phyloP scores from a whole-genome alignment of 2,797 vertebrate genomes.

The Spheniscus humboldti region DNA sequence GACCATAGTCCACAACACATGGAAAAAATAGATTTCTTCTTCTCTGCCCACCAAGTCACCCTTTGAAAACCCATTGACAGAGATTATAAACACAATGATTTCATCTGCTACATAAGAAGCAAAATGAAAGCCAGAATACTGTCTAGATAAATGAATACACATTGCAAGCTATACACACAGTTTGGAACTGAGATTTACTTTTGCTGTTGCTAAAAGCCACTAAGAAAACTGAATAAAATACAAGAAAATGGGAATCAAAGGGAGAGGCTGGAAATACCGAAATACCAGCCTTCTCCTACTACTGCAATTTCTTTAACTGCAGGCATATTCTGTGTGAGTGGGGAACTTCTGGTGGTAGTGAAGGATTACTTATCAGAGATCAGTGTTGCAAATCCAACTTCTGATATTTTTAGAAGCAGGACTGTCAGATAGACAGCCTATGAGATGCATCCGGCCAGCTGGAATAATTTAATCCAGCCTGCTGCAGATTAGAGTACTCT shows the following conservation, averaged over 20 bases:
- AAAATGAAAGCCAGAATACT: not conserved
- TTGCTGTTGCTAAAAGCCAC: not conserved
- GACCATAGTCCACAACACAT: not conserved
- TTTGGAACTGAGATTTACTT: not conserved
- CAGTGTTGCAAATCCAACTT: constrained; percentile 21
- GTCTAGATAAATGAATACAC: not conserved
- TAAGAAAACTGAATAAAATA: not conserved
- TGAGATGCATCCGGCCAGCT: not conserved
- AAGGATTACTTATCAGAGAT: constrained; percentile 23
- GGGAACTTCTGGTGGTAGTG: not conserved
- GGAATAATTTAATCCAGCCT: constrained; percentile 13
- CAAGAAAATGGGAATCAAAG: not conserved
- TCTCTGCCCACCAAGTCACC: not conserved
- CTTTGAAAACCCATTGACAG: not conserved
- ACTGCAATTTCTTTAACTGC: not conserved
- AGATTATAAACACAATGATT: not conserved
- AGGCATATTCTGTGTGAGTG: not conserved
- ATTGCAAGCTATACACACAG: not conserved
- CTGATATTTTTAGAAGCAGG: constrained; percentile 7
- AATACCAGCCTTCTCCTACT: not conserved
- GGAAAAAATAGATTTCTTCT: not conserved
- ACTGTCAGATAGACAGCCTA: not conserved
- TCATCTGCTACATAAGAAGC: not conserved
- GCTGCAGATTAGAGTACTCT: not conserved
- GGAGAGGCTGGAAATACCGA: not conserved